A percentile compares a stretch with the other conserved stretches of the same genome.
Conservation (phyloP, 2,888 invertebrate species). For the Drosophila subquinaria region DNA sequence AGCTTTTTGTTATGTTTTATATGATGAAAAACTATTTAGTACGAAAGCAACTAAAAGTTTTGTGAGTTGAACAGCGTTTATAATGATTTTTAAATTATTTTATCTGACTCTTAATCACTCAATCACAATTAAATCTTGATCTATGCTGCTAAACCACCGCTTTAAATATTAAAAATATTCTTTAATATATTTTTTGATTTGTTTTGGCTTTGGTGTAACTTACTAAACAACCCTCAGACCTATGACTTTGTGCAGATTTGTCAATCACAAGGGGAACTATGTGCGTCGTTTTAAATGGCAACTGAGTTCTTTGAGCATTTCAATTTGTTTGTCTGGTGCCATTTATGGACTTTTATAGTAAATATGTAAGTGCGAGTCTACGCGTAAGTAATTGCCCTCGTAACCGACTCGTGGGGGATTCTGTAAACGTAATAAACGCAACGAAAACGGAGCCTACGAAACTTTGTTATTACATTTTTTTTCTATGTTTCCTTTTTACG, state of each 20-base stretch:
- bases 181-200: no score
- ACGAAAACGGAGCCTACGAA: slow-evolving; percentile 46
- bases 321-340: slow-evolving; percentile 29
- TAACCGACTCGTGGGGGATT: slow-evolving; percentile 25
- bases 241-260: slow-evolving; percentile 31
- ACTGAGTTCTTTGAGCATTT: slow-evolving; percentile 23
- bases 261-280: slow-evolving; percentile 26
- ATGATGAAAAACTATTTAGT: not conserved
- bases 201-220: not conserved
- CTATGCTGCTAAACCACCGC: no score
- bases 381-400: slow-evolving; percentile 47
- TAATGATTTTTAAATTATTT: no score
- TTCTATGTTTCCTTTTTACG: slow-evolving; percentile 36
- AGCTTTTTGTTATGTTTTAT: not conserved
- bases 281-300: slow-evolving; percentile 5
- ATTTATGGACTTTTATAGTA: slow-evolving; percentile 29
- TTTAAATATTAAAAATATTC: not conserved
- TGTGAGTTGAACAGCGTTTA: no score
- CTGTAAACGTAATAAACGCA: slow-evolving; percentile 34
- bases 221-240: slow-evolving; percentile 32
- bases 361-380: slow-evolving; percentile 21
- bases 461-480: slow-evolving; percentile 62
- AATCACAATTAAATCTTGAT: no score
- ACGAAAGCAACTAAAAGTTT: not conserved
- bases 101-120: no score